Conservation (phyloP, 2,888 invertebrate genomes). For the Rhaphigaster nebulosa region DNA sequence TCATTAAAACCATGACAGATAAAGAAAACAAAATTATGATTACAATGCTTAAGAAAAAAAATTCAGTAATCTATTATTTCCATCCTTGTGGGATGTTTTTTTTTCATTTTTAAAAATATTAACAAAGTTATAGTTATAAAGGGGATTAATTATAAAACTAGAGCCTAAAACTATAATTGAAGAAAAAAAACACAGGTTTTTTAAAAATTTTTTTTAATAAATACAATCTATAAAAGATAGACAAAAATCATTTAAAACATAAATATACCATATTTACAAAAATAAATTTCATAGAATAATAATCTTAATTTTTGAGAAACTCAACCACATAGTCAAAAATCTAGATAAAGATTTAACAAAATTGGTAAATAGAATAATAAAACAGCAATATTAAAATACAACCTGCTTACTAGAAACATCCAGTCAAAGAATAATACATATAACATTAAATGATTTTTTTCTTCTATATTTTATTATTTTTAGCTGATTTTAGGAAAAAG, state of each 20-base stretch:
- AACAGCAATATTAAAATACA: conserved; percentile 18
- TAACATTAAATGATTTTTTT: neutral
- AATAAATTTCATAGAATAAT: conserved; percentile 26
- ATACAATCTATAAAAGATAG: conserved; percentile 35
- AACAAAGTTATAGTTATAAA: neutral
- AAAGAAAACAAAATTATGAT: neutral
- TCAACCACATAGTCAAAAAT: conserved; percentile 22
- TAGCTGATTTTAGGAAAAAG: neutral
- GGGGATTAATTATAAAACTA: neutral
- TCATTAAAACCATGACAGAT: no score
- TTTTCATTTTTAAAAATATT: neutral
- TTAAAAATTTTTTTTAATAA: neutral
- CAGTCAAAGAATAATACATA: neutral
- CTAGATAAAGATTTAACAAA: conserved; percentile 30
- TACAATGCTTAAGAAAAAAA: neutral
- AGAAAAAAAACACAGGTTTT: neutral
- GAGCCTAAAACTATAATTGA: neutral
- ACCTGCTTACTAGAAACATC: neutral
- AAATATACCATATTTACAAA: conserved; percentile 35
- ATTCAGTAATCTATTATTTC: no score
- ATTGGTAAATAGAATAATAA: conserved; percentile 13
- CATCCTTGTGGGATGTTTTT: neutral
- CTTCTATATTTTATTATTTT: neutral
- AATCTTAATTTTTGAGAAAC: conserved; percentile 30
- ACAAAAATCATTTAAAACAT: conserved; percentile 28